phyloP scores from a whole-genome alignment of 2,888 invertebrate species.

The Terebella lapidaria region DNA sequence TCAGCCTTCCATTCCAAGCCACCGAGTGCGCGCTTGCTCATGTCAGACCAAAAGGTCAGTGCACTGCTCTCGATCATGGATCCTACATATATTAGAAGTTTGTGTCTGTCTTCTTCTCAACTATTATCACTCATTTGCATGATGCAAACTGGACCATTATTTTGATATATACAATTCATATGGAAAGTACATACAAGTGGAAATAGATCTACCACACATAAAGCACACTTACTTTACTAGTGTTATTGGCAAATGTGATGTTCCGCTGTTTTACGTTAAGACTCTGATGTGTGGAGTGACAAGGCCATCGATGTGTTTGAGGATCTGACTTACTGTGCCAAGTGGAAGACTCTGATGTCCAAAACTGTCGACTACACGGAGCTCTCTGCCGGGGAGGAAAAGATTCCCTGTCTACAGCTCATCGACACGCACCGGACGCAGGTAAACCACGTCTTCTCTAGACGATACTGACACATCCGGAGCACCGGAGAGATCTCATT shows the following conservation, averaged over 20 bases:
- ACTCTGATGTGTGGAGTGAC: conserved; percentile 38
- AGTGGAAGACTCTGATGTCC: conserved; percentile 76
- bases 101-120: too few relatives aligned
- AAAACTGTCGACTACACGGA: conserved; percentile 67
- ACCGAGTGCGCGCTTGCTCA: conserved; percentile 80
- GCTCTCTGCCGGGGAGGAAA: conserved; percentile 50
- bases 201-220: too few relatives aligned
- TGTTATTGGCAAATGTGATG: too few relatives aligned
- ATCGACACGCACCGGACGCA: conserved; percentile 67
- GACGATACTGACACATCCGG: neutral
- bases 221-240: too few relatives aligned
- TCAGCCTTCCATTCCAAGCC: conserved; percentile 93
- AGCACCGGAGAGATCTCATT: too few relatives aligned
- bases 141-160: too few relatives aligned
- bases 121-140: too few relatives aligned
- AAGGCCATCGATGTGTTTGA: conserved; percentile 46
- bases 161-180: too few relatives aligned
- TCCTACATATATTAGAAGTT: too few relatives aligned
- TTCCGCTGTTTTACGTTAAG: too few relatives aligned
- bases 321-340: conserved; percentile 53
- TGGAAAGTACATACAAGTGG: too few relatives aligned
- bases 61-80: too few relatives aligned
- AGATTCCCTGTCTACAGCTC: conserved; percentile 75
- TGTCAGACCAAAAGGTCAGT: conserved; percentile 36
- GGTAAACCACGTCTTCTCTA: conserved; percentile 36